These are phyloP conservation scores for Lordiphosa stackelbergi DNA, from an alignment of 1,140 invertebrate genomes.

Conservation along the genomic window DNA sequence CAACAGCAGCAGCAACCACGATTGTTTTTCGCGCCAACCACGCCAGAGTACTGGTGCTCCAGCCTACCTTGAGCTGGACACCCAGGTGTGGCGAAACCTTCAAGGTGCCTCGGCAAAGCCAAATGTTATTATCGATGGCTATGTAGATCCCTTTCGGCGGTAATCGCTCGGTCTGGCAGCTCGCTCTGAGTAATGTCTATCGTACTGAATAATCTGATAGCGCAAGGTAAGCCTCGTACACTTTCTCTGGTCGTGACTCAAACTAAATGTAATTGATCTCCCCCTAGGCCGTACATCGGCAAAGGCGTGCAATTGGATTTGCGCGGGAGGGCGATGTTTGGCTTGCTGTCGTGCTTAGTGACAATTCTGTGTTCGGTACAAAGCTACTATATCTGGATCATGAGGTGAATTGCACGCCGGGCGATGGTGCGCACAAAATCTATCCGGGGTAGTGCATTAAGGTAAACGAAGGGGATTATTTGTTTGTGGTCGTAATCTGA, in stretches of 20 bases:
- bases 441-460: conserved; percentile 98
- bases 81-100: conserved; percentile 99
- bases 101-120: conserved; percentile 95
- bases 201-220: conserved; percentile 95
- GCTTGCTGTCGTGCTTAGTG: conserved; percentile 95
- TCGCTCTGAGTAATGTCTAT: conserved; percentile 99
- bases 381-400: conserved; percentile 98
- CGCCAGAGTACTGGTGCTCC: conserved; percentile 99
- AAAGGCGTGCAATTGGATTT: conserved; percentile 97
- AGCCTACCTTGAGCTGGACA: conserved; percentile 98
- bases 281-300: conserved; percentile 83
- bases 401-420: conserved; percentile 96
- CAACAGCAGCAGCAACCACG: conserved; percentile 78
- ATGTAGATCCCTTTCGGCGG: conserved; percentile 99
- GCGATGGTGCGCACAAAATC: conserved; percentile 99
- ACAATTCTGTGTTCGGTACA: conserved; percentile 99
- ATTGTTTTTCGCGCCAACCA: conserved; percentile 87
- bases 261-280: neutral
- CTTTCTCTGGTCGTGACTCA: no score
- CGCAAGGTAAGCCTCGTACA: conserved; percentile 82
- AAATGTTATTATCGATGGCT: conserved; percentile 97
- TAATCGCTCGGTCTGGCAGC: conserved; percentile 96
- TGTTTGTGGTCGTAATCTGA: neutral
- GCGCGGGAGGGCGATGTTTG: conserved; percentile 98
- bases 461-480: conserved; percentile 78